phyloP scores from a whole-genome alignment of 2,888 invertebrate genomes.

The Lepas anatifera region DNA sequence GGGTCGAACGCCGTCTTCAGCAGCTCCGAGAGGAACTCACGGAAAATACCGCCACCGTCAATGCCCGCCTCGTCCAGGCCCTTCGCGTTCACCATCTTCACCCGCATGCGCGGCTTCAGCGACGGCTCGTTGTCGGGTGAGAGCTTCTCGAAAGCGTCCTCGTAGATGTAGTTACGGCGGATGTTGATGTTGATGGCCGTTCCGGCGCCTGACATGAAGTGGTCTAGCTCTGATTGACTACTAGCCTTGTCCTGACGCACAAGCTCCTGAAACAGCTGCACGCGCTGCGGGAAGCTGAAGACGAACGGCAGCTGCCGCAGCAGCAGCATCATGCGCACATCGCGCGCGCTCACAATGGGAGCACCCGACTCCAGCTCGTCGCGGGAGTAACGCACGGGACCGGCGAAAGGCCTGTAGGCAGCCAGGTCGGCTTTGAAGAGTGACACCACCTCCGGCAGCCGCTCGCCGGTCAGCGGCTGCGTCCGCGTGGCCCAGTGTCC shows the following conservation, averaged over 20 bases:
- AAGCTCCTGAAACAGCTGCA: conserved; percentile 67
- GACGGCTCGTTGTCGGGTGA: conserved; percentile 83
- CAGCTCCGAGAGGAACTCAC: conserved; percentile 88
- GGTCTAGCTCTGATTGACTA: conserved; percentile 59
- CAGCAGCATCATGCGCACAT: conserved; percentile 74
- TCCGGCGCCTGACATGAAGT: conserved; percentile 57
- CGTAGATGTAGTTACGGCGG: conserved; percentile 85
- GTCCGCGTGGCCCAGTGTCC: conserved; percentile 45
- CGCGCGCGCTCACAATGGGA: conserved; percentile 73
- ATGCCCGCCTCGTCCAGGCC: conserved; percentile 93
- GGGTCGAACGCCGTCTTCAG: conserved; percentile 93
- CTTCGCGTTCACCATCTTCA: conserved; percentile 77
- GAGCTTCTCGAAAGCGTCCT: conserved; percentile 91
- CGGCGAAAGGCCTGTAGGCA: conserved; percentile 4
- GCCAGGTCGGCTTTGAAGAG: background rate
- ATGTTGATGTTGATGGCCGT: conserved; percentile 57
- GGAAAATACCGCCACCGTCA: conserved; percentile 92
- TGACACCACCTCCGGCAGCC: background rate
- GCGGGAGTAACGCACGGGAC: background rate
- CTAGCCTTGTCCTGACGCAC: conserved; percentile 50
- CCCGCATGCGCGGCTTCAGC: conserved; percentile 67
- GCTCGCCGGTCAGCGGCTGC: conserved; percentile 20
- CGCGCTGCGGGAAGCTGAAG: conserved; percentile 79
- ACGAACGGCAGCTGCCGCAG: conserved; percentile 88
- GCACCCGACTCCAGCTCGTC: conserved; percentile 41